A percentile compares a stretch with the other conserved stretches of the same genome.
Evolutionary conservation across 2,888 invertebrate genomes (phyloP).

Genomic region (Physocephala rufipes): DNA sequence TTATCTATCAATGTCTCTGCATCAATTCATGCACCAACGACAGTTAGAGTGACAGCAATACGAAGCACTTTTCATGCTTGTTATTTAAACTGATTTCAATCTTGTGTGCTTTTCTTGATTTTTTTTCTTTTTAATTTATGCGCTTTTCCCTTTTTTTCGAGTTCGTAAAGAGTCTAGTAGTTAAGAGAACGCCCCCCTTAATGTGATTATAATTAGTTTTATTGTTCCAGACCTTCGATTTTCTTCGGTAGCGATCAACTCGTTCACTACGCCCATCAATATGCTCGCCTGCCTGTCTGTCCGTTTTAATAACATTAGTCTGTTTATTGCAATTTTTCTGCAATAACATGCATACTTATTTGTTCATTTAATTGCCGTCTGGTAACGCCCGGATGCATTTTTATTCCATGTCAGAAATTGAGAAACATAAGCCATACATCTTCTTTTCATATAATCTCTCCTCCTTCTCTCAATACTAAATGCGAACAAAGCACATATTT

Average conservation of each 20-base stretch:
- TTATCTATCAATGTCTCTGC: background rate
- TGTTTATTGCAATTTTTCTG: slow-evolving; percentile 1
- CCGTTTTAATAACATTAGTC: background rate
- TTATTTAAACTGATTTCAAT: no score
- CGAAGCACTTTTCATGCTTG: background rate
- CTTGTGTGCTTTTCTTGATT: background rate
- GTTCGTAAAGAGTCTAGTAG: background rate
- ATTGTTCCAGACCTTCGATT: background rate
- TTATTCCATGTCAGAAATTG: background rate
- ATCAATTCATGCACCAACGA: background rate
- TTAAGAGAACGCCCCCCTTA: no score
- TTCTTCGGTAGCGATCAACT: slow-evolving; percentile 3
- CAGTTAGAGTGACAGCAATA: slow-evolving; percentile 1
- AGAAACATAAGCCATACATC: background rate
- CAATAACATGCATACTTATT: background rate
- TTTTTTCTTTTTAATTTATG: background rate
- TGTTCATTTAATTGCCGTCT: background rate
- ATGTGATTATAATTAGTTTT: background rate
- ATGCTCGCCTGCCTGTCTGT: background rate
- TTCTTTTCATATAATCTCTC: background rate
- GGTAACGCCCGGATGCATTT: background rate
- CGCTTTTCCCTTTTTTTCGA: background rate
- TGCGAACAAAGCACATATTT: no score
- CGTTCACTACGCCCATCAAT: background rate
- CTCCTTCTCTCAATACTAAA: background rate